Evolutionary conservation across 2,113 vertebrate genomes (phyloP), one percentile per base, ranked within the genome.

Genomic region (Chamaea fasciata): DNA sequence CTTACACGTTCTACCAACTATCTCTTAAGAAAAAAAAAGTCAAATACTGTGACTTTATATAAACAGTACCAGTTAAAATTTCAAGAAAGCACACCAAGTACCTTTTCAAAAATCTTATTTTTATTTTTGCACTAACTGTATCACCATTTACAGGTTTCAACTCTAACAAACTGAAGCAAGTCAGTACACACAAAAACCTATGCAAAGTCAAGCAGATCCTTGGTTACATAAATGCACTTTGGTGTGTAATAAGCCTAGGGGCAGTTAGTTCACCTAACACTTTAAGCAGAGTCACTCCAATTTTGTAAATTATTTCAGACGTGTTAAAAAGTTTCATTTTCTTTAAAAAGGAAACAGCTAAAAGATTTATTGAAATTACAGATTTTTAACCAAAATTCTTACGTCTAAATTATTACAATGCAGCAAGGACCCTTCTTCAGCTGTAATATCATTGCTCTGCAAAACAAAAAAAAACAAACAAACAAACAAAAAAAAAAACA

Each of bases 41-140:
- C 11, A 70, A 92, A 60, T 41, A 69, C 6, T 4, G 13, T 28
- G 31, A 50, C 27, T 68, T 88, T 18, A 73, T 6, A 81, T 3
- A 67, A 69, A 30, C 7, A 92, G 22, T 4, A 63, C 3, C 37
- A 39, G 60, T 83, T 57, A 79, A 69, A 63, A 82, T 59, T 46
- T 59, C 44, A 94, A 76, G 70, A 70, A 71, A 93, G 49, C 28
- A 93, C 79, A 89, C 30, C 0, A 13, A 59, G 7, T 6, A 82
- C 1, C 1, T 90, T 84, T 92, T 57, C 33, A 82, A 55, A 89
- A 69, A 67, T 23, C 33, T 39, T 30, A 28, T 41, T 89, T 97
- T 97, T 96, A 97, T 97, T 97, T 78, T 87, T 88, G n/a, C 57
- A 80, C 24, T 80, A 92, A 60, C 39, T 42, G 44, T 15, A 87